These are phyloP conservation scores for Meloidogyne floridensis DNA, from an alignment of 1,140 invertebrate species.

Conservation along the genomic window DNA sequence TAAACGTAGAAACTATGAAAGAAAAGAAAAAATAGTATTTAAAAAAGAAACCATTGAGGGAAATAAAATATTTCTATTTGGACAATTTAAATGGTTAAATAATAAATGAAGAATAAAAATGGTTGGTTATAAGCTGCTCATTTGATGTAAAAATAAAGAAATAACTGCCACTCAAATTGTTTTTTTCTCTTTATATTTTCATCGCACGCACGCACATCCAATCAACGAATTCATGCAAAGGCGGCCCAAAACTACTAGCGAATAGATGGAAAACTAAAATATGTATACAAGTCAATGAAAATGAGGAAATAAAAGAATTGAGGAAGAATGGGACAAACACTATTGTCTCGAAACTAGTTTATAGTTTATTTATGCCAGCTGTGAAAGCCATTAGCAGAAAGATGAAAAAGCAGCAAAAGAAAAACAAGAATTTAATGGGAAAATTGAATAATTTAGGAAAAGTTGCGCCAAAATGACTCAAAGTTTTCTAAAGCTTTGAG, in stretches of 20 bases:
- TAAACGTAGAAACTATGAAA: background rate
- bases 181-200: background rate
- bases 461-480: background rate
- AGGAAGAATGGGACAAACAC: background rate
- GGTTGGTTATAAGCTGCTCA: background rate
- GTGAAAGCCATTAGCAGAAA: background rate
- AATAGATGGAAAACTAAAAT: background rate
- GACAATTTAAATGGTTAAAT: background rate
- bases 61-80: background rate
- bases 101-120: background rate
- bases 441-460: background rate
- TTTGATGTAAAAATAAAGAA: background rate
- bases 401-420: background rate
- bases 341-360: too few relatives aligned
- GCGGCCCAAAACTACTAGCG: background rate
- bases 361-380: background rate
- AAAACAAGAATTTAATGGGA: background rate
- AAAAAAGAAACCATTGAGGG: background rate
- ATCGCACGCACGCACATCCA: background rate
- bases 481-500: background rate
- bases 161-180: background rate
- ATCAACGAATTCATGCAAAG: slow-evolving; percentile 4
- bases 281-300: background rate
- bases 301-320: background rate
- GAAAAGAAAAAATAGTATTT: background rate